Conservation (phyloP, 2,888 invertebrate species). For the Dimorphilus gyrociliatus region DNA sequence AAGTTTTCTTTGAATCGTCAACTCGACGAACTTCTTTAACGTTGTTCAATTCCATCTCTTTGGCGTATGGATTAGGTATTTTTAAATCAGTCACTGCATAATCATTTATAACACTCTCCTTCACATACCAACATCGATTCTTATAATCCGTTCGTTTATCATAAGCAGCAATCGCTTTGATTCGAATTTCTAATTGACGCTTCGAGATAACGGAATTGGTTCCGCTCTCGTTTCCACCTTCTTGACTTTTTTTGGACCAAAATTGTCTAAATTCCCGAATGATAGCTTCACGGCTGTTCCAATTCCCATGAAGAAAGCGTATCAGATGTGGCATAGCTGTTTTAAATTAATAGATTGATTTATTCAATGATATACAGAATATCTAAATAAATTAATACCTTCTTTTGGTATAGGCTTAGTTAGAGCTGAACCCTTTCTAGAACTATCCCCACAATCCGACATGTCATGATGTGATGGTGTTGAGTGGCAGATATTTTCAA, state of each 20-base stretch:
- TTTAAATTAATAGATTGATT: constrained; percentile 6
- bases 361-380: constrained; percentile 1
- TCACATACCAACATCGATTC: constrained; percentile 52
- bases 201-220: constrained; percentile 20
- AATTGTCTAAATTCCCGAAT: constrained; percentile 48
- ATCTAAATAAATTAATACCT: constrained; percentile 1
- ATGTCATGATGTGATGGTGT: no score
- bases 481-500: no score
- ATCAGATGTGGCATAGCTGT: constrained; percentile 49
- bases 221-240: constrained; percentile 1
- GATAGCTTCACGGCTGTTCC: constrained; percentile 44
- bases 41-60: no score
- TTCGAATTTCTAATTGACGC: constrained; percentile 28
- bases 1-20: no score
- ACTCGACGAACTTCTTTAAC: no score
- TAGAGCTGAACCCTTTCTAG: no score
- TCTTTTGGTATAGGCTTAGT: background rate
- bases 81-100: constrained; percentile 41
- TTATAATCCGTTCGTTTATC: constrained; percentile 43
- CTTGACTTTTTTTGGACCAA: constrained; percentile 39
- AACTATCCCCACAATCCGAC: no score
- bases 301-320: constrained; percentile 51
- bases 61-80: no score
- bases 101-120: constrained; percentile 43
- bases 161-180: constrained; percentile 48